phyloP scores from a whole-genome alignment of 1,140 invertebrate species.

The Ceratina calcarata region DNA sequence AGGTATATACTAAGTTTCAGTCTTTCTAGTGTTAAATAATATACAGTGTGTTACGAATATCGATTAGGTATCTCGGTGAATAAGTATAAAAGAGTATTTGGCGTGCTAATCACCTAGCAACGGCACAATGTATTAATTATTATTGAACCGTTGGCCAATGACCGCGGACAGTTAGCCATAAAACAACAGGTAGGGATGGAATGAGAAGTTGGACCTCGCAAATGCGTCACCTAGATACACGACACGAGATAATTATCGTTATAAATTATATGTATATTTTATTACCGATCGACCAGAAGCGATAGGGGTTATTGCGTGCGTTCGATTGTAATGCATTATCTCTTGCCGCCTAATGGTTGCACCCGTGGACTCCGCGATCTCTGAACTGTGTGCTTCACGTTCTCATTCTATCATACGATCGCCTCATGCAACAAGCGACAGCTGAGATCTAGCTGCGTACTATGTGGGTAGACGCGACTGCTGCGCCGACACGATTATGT shows the following conservation, averaged over 20 bases:
- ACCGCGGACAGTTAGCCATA: conserved; percentile 31
- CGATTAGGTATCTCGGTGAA: too few relatives aligned
- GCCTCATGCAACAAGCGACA: conserved; percentile 42
- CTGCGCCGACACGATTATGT: conserved; percentile 9
- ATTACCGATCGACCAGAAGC: conserved; percentile 63
- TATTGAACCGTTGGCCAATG: conserved; percentile 70
- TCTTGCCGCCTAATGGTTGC: conserved; percentile 24
- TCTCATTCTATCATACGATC: conserved; percentile 45
- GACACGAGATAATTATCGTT: conserved; percentile 70
- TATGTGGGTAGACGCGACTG: conserved; percentile 20
- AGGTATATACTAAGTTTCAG: too few relatives aligned
- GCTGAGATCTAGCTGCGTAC: neutral
- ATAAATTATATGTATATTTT: conserved; percentile 69
- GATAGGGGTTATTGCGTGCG: conserved; percentile 71
- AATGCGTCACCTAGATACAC: conserved; percentile 65
- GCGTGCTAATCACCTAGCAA: conserved; percentile 70
- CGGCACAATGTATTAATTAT: conserved; percentile 74
- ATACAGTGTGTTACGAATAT: too few relatives aligned
- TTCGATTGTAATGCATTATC: conserved; percentile 67
- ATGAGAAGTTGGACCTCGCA: conserved; percentile 43
- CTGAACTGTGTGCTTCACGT: conserved; percentile 18
- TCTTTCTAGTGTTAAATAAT: too few relatives aligned
- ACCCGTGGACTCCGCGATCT: neutral
- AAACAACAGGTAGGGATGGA: conserved; percentile 37
- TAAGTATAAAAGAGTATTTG: conserved; percentile 41